Evolutionary conservation across 2,797 vertebrate genomes (phyloP).

Genomic region (Sternarchorhynchus goeldii): DNA sequence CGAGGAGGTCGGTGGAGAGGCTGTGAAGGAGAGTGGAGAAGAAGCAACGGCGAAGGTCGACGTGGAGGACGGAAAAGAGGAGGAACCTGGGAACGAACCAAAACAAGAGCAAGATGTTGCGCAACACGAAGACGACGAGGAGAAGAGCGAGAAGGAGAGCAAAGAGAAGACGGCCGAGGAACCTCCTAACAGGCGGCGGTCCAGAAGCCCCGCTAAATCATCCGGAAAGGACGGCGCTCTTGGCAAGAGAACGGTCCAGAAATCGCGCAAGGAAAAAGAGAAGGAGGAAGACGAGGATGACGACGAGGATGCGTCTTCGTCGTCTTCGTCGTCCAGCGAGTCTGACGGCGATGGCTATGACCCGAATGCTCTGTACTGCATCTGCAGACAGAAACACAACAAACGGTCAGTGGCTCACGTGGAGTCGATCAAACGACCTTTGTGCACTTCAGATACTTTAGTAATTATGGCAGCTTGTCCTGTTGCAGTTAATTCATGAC

Average conservation of each 20-base stretch:
- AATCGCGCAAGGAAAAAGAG: slow-evolving; percentile 58
- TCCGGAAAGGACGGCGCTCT: slow-evolving; percentile 62
- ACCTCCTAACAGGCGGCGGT: slow-evolving; percentile 60
- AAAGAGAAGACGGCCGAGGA: slow-evolving; percentile 55
- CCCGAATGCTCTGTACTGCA: slow-evolving; percentile 92
- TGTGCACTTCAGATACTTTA: neutral
- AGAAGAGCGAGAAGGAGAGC: slow-evolving; percentile 67
- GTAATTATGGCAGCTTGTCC: no score
- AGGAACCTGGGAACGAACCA: slow-evolving; percentile 54
- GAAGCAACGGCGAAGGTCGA: slow-evolving; percentile 54
- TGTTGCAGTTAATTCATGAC: no score
- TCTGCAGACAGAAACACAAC: slow-evolving; percentile 96
- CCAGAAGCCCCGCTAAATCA: slow-evolving; percentile 69
- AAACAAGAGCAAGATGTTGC: slow-evolving; percentile 59
- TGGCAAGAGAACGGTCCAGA: slow-evolving; percentile 58
- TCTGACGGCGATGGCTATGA: slow-evolving; percentile 91
- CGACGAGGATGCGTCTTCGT: slow-evolving; percentile 56
- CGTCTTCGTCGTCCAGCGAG: slow-evolving; percentile 74
- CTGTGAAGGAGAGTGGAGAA: slow-evolving; percentile 55
- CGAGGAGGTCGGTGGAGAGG: slow-evolving; percentile 59
- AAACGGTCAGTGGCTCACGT: slow-evolving; percentile 82
- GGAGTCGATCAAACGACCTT: neutral
- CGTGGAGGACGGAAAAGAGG: slow-evolving; percentile 60
- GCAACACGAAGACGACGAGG: slow-evolving; percentile 63
- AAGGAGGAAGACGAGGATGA: slow-evolving; percentile 54